Percentiles rank a stretch among this genome's conserved stretches.
These are phyloP conservation scores for Petrocephalus sullivani DNA, from an alignment of 2,797 vertebrate species.

Conservation along the genomic window DNA sequence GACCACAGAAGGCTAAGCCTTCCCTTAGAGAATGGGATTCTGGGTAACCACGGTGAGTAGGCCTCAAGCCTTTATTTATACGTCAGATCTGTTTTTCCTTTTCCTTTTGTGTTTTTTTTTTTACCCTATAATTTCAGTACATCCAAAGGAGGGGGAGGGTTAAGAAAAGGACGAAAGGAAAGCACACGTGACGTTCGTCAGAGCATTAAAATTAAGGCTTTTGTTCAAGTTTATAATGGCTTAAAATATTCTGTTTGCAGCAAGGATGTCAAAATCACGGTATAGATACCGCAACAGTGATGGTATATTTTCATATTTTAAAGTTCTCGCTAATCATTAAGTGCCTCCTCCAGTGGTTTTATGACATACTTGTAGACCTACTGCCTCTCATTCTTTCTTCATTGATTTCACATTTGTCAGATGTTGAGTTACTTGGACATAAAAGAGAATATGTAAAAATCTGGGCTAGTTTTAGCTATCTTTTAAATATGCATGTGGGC, in stretches of 20 bases:
- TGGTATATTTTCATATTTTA: neutral
- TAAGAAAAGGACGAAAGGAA: neutral
- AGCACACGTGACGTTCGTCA: neutral
- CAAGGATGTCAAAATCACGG: neutral
- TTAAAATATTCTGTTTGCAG: neutral
- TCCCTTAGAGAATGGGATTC: neutral
- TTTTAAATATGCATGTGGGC: neutral
- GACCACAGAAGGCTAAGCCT: neutral
- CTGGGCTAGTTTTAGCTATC: neutral
- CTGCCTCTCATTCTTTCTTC: neutral
- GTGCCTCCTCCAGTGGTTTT: neutral
- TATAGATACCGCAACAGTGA: neutral
- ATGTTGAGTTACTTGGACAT: neutral
- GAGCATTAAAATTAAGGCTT: neutral
- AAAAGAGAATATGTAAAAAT: slow-evolving; percentile 3
- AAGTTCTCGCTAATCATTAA: neutral
- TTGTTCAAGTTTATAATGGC: neutral
- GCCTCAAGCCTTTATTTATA: neutral
- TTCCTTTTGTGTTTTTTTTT: neutral
- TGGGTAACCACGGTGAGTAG: neutral
- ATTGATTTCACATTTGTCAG: neutral
- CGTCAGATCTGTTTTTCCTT: neutral
- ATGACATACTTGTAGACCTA: neutral
- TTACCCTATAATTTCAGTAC: neutral
- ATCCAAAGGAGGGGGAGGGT: neutral